Evolutionary conservation across 2,113 vertebrate genomes (phyloP).

Genomic region (Sterrhoptilus dennistouni): DNA sequence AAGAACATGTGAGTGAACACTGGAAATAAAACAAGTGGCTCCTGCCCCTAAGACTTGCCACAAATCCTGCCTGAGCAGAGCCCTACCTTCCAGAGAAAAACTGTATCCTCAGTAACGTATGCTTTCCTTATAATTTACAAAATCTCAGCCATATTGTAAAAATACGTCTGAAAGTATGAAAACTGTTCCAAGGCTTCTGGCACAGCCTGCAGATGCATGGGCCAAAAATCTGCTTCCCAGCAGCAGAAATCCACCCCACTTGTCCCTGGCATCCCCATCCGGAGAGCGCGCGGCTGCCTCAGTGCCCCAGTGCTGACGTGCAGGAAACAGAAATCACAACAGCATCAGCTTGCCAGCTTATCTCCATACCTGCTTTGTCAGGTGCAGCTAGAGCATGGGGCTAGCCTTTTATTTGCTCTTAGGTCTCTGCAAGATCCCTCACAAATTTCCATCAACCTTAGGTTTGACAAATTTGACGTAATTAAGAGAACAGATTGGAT

Average conservation of each 20-base stretch:
- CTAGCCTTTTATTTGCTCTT: neutral
- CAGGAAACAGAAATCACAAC: neutral
- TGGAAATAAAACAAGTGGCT: neutral
- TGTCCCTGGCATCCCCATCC: neutral
- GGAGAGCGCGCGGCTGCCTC: rapidly evolving
- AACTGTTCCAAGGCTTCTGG: conserved; percentile 2
- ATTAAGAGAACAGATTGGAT: neutral
- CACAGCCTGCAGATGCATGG: neutral
- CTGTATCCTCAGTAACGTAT: rapidly evolving
- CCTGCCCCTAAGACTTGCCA: neutral
- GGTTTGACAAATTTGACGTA: neutral
- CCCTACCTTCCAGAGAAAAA: neutral
- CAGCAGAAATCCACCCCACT: neutral
- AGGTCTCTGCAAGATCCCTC: neutral
- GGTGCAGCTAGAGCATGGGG: rapidly evolving
- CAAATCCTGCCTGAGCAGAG: neutral
- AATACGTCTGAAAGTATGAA: neutral
- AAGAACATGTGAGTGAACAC: neutral
- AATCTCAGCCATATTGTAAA: neutral
- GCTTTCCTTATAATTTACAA: neutral
- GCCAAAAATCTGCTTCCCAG: neutral
- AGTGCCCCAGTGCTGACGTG: rapidly evolving
- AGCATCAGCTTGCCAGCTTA: neutral
- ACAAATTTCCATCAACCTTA: neutral
- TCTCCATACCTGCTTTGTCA: neutral